Base-by-base conservation (phyloP, 2,888 invertebrate genomes). In the Serripes groenlandicus region DNA sequence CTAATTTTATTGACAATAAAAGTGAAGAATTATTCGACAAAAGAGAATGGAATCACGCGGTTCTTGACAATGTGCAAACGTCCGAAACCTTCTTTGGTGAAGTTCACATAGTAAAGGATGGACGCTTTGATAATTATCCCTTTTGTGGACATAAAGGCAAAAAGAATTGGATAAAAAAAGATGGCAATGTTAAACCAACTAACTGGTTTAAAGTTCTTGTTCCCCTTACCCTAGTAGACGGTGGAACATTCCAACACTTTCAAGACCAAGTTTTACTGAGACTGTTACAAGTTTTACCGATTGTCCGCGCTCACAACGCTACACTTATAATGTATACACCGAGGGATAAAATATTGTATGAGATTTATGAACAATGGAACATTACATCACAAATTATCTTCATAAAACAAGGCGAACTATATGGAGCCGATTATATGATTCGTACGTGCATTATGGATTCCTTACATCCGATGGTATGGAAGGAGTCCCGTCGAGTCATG, bases 181-280 rank as follows among this genome's bases (percentile, higher is more conserved):
- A n/a, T 9, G 62, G 62, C 21, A 34, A 62, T 2, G 62, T 34
- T 18, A 62, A 62, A 34, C 34, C 62, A 11, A 28, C 30, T 11
- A 62, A 62, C 15, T 62, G 62, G 62, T 62, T 34, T 34, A 30
- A 62, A 3, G 62, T 62, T 34, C 62, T 62, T 32, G 62, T 62
- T 5, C 62, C 62, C 9, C 28, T 62, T 18, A 34, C 34, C 3
- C 11, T 62, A n/a, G 21, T n/a, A 28, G 76, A 70, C 60, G 69
- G 76, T 15, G 60, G 56, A 1, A 76, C 70, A 3, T 76, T 76
- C 54, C 76, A 76, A 42, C 76, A 76, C 26, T 76, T 76, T 49
- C 75, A 66, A n/a, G 75, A 75, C 42, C 66, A 66, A 54, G 62
- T 66, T n/a, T 62, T 75, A 21, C 56, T 69, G 37, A 56, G 69